Evolutionary conservation across 37 sponge, comb jelly and placozoan genomes (phyloP), one percentile per base, ranked within the genome.

Genomic region (Cladorhizidae sp.): DNA sequence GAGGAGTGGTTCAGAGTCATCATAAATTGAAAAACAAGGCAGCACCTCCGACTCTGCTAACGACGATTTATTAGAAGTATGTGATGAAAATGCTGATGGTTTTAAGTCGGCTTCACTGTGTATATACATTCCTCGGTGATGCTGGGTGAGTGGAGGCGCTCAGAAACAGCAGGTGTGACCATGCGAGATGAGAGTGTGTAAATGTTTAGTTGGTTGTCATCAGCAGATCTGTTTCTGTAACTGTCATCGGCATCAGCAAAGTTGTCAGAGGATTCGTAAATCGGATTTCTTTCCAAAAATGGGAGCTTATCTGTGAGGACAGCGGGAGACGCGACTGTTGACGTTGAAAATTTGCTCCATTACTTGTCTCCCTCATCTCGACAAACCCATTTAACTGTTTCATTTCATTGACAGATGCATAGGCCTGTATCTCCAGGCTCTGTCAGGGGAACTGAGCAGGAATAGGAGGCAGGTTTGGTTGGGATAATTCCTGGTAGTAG

Each of bases 251-350:
- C n/a, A n/a, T 36, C 58, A 45, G 8, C 9, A 18, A 88, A 59
- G n/a, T 77, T 61, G 33, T 88, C 83, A 17, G 78, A 70, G 0
- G 88, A 88, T 0, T 73, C 72, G 61, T 88, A 88, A 67, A 88
- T 62, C 0, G 88, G 88, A 62, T 88, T 88, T 12, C 45, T 67
- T 38, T 77, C 57, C 18, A 88, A 74, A 42, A 40, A 78, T 14
- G 49, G 5, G 49, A 35, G 23, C 25, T 56, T 54, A 32, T 79
- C 54, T 28, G 8, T 45, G 9, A 45, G 5, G 9, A 12, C 9
- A 9, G 9, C 49, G 9, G 9, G 5, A 9, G 49, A 45, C 9
- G 49, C 5, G 5, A 12, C 9, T 45, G 49, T 12, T 25, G 67
- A 17, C 2, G 17, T 32, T 31, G 7, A 14, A 35, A 32, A 3